Percentiles rank a stretch among this genome's conserved stretches.
Evolutionary conservation across 1,140 invertebrate genomes (phyloP).

Genomic region (Drosophila leontia): DNA sequence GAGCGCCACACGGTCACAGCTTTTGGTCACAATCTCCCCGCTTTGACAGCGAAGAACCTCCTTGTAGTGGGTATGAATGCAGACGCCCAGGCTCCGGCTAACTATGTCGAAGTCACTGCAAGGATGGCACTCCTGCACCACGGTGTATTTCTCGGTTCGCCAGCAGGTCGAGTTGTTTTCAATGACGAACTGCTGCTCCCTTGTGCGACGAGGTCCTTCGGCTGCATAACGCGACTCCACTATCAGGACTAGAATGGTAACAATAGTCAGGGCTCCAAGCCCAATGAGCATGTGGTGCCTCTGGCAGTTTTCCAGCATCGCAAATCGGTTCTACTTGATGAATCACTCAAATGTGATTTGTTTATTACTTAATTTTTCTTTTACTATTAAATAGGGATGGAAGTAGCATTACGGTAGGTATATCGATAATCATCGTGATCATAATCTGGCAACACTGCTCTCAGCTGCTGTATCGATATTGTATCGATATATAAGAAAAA

Average conservation of each 20-base stretch:
- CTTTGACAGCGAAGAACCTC: slow-evolving; percentile 89
- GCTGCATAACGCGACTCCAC: slow-evolving; percentile 89
- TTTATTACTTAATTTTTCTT: neutral
- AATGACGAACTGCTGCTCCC: slow-evolving; percentile 86
- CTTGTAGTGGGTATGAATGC: slow-evolving; percentile 89
- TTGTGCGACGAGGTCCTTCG: slow-evolving; percentile 47
- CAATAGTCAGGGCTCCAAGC: slow-evolving; percentile 87
- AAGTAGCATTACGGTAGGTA: neutral
- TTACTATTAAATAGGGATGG: neutral
- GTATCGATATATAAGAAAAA: neutral
- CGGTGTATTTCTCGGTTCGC: slow-evolving; percentile 88
- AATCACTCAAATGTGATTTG: neutral
- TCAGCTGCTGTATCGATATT: neutral
- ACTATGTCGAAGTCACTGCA: slow-evolving; percentile 91
- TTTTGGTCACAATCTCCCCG: slow-evolving; percentile 89
- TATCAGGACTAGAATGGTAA: slow-evolving; percentile 91
- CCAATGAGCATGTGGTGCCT: slow-evolving; percentile 89
- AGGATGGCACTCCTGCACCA: slow-evolving; percentile 91
- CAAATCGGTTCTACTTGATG: slow-evolving; percentile 7
- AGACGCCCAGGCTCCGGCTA: slow-evolving; percentile 89
- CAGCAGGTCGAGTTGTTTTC: slow-evolving; percentile 92
- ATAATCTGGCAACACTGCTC: too few relatives aligned
- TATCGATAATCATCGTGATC: neutral
- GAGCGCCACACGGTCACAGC: slow-evolving; percentile 89
- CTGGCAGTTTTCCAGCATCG: slow-evolving; percentile 89